Percentiles rank a stretch among this genome's conserved stretches.
Conservation (phyloP, 2,113 vertebrate genomes). For the Onychorhynchus coronatus region DNA sequence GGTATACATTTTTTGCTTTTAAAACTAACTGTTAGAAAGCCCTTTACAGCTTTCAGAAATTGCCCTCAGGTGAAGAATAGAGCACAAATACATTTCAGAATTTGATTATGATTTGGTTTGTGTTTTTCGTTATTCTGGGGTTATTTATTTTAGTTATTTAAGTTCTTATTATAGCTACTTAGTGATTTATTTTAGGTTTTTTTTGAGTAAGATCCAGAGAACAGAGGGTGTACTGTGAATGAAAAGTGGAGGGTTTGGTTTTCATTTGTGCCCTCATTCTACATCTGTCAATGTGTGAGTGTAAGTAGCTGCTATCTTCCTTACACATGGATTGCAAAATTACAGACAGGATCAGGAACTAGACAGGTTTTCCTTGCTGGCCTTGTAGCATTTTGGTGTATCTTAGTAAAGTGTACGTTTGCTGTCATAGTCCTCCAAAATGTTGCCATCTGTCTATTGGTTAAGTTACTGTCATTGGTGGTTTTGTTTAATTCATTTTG, state of each 20-base stretch:
- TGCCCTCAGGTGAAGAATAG: not conserved
- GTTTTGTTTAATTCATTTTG: not conserved
- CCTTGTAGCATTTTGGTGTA: not conserved
- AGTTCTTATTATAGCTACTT: not conserved
- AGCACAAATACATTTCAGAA: not conserved
- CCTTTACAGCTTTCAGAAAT: not conserved
- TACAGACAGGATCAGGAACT: not conserved
- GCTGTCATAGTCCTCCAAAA: not conserved
- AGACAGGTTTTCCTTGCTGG: not conserved
- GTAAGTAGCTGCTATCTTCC: not conserved
- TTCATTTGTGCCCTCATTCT: not conserved
- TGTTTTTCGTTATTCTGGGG: not conserved
- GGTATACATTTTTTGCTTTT: not conserved
- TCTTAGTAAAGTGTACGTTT: not conserved
- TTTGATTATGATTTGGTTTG: not conserved
- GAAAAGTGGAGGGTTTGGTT: not conserved
- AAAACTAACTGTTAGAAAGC: not conserved
- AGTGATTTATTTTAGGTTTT: not conserved
- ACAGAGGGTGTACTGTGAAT: not conserved
- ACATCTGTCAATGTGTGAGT: accelerated
- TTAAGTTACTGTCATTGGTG: not conserved
- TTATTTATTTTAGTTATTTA: not conserved
- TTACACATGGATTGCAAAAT: not conserved
- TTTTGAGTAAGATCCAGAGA: not conserved
- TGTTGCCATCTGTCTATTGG: not conserved